Percentiles rank a stretch among this genome's conserved stretches.
Evolutionary conservation across 2,113 vertebrate genomes (phyloP).

Genomic region (Channa maculata): DNA sequence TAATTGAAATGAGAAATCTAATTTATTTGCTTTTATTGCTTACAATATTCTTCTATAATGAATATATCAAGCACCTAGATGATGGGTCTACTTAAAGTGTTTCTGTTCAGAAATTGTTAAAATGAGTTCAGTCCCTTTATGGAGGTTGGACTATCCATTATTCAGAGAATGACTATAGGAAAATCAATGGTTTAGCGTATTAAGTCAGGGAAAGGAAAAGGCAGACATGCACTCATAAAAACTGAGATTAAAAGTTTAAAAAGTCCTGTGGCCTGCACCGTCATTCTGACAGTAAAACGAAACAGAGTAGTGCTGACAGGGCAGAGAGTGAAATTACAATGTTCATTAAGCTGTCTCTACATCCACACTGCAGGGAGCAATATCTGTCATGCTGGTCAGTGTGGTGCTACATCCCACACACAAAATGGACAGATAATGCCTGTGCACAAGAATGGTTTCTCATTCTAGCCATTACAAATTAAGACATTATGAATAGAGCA

Average conservation of each 20-base stretch:
- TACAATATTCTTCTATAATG: conserved; percentile 2
- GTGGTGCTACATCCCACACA: conserved; percentile 49
- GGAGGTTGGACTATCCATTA: conserved; percentile 37
- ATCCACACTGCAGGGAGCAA: conserved; percentile 59
- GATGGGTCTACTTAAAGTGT: not conserved
- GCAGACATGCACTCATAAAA: conserved; percentile 52
- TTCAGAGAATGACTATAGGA: conserved; percentile 29
- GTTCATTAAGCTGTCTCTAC: conserved; percentile 69
- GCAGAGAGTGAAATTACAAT: conserved; percentile 60
- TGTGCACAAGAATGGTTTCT: not conserved
- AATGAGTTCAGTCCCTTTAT: conserved; percentile 20
- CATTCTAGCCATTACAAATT: too few species aligned
- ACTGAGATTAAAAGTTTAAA: conserved; percentile 67
- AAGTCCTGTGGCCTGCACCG: not conserved
- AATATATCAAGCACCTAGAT: not conserved
- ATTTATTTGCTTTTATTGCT: not conserved
- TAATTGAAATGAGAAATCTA: not conserved
- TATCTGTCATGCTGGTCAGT: conserved; percentile 61
- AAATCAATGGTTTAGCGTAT: conserved; percentile 59
- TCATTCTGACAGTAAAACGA: conserved; percentile 45
- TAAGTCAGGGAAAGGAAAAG: conserved; percentile 47
- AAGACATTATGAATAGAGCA: too few species aligned
- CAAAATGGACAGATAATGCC: not conserved
- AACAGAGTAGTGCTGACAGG: conserved; percentile 54
- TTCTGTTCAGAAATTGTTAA: too few species aligned